Evolutionary conservation across 1,140 invertebrate genomes (phyloP), one percentile per base, ranked within the genome.

Genomic region (Pseudomyrmex gracilis): DNA sequence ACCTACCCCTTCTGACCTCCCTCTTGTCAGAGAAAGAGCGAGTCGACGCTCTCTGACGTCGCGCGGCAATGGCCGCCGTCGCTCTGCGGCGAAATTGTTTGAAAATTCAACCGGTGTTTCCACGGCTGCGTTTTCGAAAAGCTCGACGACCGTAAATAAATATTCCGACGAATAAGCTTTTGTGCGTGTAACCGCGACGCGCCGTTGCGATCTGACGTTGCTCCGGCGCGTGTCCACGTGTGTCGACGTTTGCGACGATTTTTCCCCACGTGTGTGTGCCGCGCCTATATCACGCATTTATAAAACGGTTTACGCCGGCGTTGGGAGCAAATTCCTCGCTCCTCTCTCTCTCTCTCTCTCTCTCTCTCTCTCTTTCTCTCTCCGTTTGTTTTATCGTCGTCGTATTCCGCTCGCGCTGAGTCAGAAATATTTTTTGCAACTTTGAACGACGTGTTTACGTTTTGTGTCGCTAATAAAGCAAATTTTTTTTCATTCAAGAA

Each of bases 21-120:
- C 57, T 10, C 12, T 60, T 49, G 24, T 17, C 55, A 53, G 71
- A 15, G 34, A 34, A 34, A 34, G 34, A 34, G 77, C 70, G 68
- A 68, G 55, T 13, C 67, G 67, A 83, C 66, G 67, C 51, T 86
- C 22, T 57, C 82, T 80, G 64, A 76, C 61, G 64, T 1, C 68
- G 51, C 8, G 1, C 45, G 83, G 45, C 84, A 67, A 85, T 60
- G 55, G 73, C 13, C 22, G 53, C 83, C 60, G 45, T n/a, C 49
- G 34, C 64, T 49, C 73, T 45, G 10, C 78, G 68, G 60, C 74
- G 68, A 63, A 85, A 85, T 90, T 82, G 67, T 84, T 89, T 85
- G 73, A 84, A 90, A 87, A 88, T 83, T 82, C 67, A 82, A 51
- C 47, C 73, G 2, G 45, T 61, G 51, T 82, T 82, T 73, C 53